These are phyloP conservation scores for Prochilodus magdalenae DNA, from an alignment of 2,113 vertebrate genomes.

Conservation along the genomic window DNA sequence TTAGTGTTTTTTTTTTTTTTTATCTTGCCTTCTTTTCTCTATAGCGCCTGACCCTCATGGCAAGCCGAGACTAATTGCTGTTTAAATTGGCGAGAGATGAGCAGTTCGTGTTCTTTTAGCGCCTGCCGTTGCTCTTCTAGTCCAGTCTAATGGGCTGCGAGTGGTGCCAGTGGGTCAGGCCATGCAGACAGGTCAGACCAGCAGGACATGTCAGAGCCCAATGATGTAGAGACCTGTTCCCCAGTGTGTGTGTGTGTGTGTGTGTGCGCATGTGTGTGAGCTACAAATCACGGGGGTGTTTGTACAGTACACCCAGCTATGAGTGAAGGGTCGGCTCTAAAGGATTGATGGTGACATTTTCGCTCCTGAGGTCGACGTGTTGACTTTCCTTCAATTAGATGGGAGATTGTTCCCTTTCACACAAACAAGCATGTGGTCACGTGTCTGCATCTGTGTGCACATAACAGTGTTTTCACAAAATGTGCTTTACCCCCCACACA, in stretches of 20 bases:
- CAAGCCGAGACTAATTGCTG: conserved; percentile 71
- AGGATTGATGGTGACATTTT: conserved; percentile 53
- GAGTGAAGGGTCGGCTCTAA: conserved; percentile 7
- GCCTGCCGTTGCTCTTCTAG: conserved; percentile 40
- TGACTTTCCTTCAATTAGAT: conserved; percentile 26
- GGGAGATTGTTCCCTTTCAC: conserved; percentile 13
- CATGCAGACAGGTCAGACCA: conserved; percentile 59
- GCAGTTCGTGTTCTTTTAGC: conserved; percentile 31
- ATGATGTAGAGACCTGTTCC: conserved; percentile 44
- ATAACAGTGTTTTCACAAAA: not conserved
- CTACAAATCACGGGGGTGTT: not conserved
- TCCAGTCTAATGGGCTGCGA: conserved; percentile 50
- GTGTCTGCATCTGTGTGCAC: not conserved
- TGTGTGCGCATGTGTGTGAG: too few relatives aligned
- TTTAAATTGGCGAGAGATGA: conserved; percentile 58
- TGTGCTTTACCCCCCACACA: too few relatives aligned
- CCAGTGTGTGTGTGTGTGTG: not conserved
- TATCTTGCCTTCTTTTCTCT: conserved; percentile 23
- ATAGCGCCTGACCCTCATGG: conserved; percentile 54
- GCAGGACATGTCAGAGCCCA: conserved; percentile 63
- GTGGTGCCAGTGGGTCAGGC: not conserved
- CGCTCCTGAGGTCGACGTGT: conserved; percentile 8
- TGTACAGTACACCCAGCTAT: conserved; percentile 11
- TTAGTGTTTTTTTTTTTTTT: conserved; percentile 40
- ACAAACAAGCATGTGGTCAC: not conserved